A percentile compares a stretch with the other conserved stretches of the same genome.
These are phyloP conservation scores for Anarhynchus alexandrinus DNA, from an alignment of 2,113 vertebrate genomes.

Conservation along the genomic window DNA sequence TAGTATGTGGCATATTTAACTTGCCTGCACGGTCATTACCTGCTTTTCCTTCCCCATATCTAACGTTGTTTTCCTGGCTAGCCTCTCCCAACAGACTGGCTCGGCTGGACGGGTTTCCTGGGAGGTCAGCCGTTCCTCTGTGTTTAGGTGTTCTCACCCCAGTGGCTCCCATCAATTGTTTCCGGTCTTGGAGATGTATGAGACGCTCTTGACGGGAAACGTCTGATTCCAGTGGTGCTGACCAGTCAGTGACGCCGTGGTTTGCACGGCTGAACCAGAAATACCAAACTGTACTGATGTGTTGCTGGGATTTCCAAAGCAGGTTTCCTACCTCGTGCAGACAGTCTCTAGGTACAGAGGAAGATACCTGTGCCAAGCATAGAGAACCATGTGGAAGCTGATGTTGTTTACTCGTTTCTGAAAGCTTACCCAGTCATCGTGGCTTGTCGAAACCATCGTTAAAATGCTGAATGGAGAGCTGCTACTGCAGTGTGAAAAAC, in stretches of 20 bases:
- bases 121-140: background rate
- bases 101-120: background rate
- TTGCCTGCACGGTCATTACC: background rate
- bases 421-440: background rate
- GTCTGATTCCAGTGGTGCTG: background rate
- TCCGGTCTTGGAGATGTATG: background rate
- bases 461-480: background rate
- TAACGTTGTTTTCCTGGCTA: background rate
- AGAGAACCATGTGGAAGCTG: background rate
- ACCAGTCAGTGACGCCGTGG: background rate
- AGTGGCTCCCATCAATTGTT: background rate
- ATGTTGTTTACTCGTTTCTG: background rate
- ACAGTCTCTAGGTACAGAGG: background rate
- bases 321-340: background rate
- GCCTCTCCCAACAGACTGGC: background rate
- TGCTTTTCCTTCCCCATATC: background rate
- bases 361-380: background rate
- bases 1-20: background rate
- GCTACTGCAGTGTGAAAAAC: background rate
- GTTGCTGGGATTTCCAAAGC: background rate
- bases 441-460: background rate
- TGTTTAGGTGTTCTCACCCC: background rate
- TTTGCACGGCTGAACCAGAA: background rate
- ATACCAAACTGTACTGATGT: background rate
- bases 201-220: background rate